Base-by-base conservation (phyloP, 2,113 vertebrate species). In the Galbula dea region DNA sequence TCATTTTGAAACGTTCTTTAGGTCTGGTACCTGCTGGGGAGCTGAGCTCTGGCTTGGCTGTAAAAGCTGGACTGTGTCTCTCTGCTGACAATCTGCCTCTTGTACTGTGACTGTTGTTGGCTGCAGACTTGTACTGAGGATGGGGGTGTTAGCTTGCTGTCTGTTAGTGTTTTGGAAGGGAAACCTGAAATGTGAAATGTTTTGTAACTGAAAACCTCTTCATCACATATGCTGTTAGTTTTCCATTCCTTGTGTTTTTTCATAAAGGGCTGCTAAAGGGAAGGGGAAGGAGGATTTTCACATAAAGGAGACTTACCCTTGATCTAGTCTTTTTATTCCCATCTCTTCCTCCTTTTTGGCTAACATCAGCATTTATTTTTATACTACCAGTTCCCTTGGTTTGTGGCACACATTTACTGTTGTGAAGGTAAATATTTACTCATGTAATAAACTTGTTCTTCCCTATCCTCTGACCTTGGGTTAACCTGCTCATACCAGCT, bases 361-460 rank as follows among this genome's bases (percentile, higher is more conserved):
- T 90, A 67, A 72, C 66, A 49, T 83, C 77, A 90, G 85, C 87
- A 48, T 88, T 88, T 96, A 85, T 95, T 95, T 95, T 90, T 86
- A 67, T 68, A 14, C 52, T 68, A 2, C 32, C 48, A 39, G 21
- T 88, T 96, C 55, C 11, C 37, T 90, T 80, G 45, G 36, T 92
- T 93, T 83, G 86, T 83, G 71, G 83, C 87, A 72, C 72, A 55
- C 34, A 1, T 93, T 94, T 85, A 66, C 62, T 93, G 90, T 89
- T 0, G 10, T 19, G 86, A 90, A 73, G 91, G 94, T 96, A 96
- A 96, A 96, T 88, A 89, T 93, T 96, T 95, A 96, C 93, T 90
- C 30, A 3, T 37, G 54, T 48, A 76, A 77, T 87, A 83, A 88
- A 54, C 54, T 43, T 75, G 67, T 88, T 91, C 81, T 93, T 94